phyloP scores from a whole-genome alignment of 2,797 vertebrate species.

The Selene dorsalis region DNA sequence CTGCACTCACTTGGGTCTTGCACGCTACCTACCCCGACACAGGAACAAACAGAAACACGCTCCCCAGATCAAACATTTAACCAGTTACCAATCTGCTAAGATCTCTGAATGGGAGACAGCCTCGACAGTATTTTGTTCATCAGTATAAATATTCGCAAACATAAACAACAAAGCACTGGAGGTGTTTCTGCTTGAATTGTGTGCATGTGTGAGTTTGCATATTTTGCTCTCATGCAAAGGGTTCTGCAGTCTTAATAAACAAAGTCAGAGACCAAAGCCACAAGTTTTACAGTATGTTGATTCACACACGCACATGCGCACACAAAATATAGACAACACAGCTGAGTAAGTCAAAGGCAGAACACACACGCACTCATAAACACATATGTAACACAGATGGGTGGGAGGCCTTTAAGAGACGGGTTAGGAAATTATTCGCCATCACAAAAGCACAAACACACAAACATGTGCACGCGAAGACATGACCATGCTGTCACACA shows the following conservation, averaged over 20 bases:
- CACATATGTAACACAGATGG: constrained; percentile 72
- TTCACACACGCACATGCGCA: constrained; percentile 31
- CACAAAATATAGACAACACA: constrained; percentile 45
- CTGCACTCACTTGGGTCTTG: constrained; percentile 27
- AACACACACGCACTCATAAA: constrained; percentile 48
- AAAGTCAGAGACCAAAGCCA: constrained; percentile 39
- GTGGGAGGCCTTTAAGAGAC: constrained; percentile 26
- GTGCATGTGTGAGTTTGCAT: constrained; percentile 1
- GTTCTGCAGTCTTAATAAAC: constrained; percentile 40
- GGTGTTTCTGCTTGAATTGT: constrained; percentile 12
- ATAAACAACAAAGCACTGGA: constrained; percentile 26
- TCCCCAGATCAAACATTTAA: constrained; percentile 18
- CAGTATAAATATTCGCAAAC: constrained; percentile 19
- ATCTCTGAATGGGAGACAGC: constrained; percentile 21
- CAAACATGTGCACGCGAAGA: constrained; percentile 23
- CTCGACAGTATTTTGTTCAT: constrained; percentile 33
- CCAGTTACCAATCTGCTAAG: constrained; percentile 10
- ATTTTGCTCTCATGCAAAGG: constrained; percentile 42
- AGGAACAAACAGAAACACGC: constrained; percentile 18
- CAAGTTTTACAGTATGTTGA: constrained; percentile 45
- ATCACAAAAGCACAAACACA: constrained; percentile 43
- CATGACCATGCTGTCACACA: not conserved
- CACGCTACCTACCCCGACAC: constrained; percentile 7
- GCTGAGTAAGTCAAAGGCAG: constrained; percentile 33
- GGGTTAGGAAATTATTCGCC: constrained; percentile 24